Percentiles rank a stretch among this genome's conserved stretches.
phyloP scores from a whole-genome alignment of 2,888 invertebrate genomes.

The Dryomyza anilis region DNA sequence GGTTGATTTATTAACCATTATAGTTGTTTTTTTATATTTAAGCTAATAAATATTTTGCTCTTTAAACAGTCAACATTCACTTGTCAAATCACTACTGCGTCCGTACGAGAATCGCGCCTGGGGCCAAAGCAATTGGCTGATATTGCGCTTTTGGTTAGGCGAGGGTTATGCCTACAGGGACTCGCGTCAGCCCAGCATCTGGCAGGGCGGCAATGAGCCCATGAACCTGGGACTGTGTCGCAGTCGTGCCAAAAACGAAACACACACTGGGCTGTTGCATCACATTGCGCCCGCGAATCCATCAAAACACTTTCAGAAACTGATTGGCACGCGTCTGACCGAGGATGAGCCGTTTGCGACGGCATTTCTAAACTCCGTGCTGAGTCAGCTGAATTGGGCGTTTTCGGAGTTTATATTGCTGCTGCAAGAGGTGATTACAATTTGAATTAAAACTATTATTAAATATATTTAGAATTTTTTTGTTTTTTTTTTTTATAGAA shows the following conservation, averaged over 20 bases:
- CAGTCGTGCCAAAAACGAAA: slow-evolving; percentile 58
- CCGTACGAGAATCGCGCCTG: slow-evolving; percentile 83
- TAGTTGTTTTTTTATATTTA: neutral
- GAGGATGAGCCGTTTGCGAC: slow-evolving; percentile 70
- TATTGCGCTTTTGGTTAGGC: slow-evolving; percentile 84
- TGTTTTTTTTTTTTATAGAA: neutral
- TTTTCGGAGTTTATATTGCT: slow-evolving; percentile 86
- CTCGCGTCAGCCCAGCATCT: slow-evolving; percentile 64
- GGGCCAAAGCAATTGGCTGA: slow-evolving; percentile 86
- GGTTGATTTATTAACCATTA: slow-evolving; percentile 61
- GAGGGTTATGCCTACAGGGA: slow-evolving; percentile 79
- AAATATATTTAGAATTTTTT: neutral
- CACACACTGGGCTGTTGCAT: slow-evolving; percentile 59
- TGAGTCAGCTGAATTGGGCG: slow-evolving; percentile 86
- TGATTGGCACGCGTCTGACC: slow-evolving; percentile 68
- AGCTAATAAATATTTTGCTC: too few species aligned
- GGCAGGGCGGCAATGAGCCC: slow-evolving; percentile 62
- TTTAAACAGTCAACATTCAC: slow-evolving; percentile 65
- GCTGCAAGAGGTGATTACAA: slow-evolving; percentile 72
- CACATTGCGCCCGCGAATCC: slow-evolving; percentile 60
- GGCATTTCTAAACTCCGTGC: slow-evolving; percentile 75
- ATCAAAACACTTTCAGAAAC: slow-evolving; percentile 59
- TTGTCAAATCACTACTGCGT: slow-evolving; percentile 73
- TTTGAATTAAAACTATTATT: neutral
- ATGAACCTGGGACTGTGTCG: slow-evolving; percentile 53